Base-by-base conservation (phyloP, 2,113 vertebrate species). In the Meriones unguiculatus region DNA sequence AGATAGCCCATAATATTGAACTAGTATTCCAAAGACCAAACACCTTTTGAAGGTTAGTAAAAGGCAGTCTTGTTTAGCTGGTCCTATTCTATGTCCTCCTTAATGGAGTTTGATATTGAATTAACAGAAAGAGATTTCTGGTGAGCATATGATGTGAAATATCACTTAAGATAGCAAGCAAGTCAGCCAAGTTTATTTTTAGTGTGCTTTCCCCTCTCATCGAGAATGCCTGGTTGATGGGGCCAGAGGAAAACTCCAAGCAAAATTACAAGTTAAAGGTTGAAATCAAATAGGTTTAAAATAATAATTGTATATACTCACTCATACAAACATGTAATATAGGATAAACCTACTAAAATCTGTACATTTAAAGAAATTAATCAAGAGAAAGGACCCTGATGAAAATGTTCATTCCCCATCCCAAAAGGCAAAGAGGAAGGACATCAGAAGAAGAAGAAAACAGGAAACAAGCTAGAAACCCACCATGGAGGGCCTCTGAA, bases 231-330 rank as follows among this genome's bases (percentile, higher is more conserved):
- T 41, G 75, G 28, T 35, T 17, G 38, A 93, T 65, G 14, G 25
- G 5, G 15, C 17, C 59, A 85, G 65, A 93, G 80, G 50, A 94
- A 94, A 96, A 25, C 75, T 91, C 89, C 87, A 93, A 70, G 13
- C 86, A 28, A 57, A 94, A 80, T n/a, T 89, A 75, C 87, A 88
- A 24, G n/a, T 75, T 91, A 52, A 95, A 97, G 28, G n/a, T 75
- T 91, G 59, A 95, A 97, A 92, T 50, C n/a, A 15, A 30, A 70
- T 81, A 85, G 20, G 54, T 62, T 76, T 80, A 57, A 81, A 28
- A 46, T 46, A 46, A 46, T 4, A 46, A 46, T 46, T 46, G 41
- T 46, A 46, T 46, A 46, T 46, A 46, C 41, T 46, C 41, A 46
- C 41, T 46, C 41, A 87, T 52, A 64, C 62, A 92, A 89, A 59